Evolutionary conservation across 2,797 vertebrate species (phyloP).

Genomic region (Monodelphis domestica): DNA sequence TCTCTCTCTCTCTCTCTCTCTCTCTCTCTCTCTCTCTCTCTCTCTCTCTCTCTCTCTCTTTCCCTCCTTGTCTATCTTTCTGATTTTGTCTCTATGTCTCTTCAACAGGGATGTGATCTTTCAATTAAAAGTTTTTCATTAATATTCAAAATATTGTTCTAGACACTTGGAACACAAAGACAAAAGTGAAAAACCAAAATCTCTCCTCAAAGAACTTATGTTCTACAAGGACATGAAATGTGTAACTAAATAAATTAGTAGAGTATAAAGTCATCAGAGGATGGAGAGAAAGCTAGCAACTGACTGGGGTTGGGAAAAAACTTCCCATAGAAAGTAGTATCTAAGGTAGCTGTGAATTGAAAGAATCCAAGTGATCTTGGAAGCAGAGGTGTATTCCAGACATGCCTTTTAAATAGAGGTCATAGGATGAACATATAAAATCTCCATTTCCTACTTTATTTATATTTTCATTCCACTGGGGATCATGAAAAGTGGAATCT

Average conservation of each 20-base stretch:
- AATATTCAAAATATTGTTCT: neutral
- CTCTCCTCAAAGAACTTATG: neutral
- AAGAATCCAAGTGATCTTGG: neutral
- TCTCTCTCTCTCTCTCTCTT: too few species aligned
- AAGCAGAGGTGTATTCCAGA: neutral
- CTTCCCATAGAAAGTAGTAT: neutral
- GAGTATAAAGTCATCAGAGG: neutral
- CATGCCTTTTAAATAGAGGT: neutral
- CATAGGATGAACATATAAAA: neutral
- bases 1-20: too few species aligned
- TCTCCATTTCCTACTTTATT: conserved; percentile 12
- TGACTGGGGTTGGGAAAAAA: neutral
- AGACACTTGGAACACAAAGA: neutral
- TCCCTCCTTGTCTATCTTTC: too few species aligned
- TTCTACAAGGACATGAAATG: neutral
- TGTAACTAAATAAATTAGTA: neutral
- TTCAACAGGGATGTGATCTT: neutral
- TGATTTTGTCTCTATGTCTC: neutral
- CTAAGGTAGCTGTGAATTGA: neutral
- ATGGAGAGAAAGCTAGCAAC: neutral
- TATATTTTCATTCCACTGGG: neutral
- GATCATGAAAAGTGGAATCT: neutral
- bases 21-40: too few species aligned
- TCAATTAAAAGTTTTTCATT: too few species aligned
- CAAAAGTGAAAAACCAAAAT: conserved; percentile 9